phyloP scores from a whole-genome alignment of 2,797 vertebrate genomes.

The Rhincodon typus region DNA sequence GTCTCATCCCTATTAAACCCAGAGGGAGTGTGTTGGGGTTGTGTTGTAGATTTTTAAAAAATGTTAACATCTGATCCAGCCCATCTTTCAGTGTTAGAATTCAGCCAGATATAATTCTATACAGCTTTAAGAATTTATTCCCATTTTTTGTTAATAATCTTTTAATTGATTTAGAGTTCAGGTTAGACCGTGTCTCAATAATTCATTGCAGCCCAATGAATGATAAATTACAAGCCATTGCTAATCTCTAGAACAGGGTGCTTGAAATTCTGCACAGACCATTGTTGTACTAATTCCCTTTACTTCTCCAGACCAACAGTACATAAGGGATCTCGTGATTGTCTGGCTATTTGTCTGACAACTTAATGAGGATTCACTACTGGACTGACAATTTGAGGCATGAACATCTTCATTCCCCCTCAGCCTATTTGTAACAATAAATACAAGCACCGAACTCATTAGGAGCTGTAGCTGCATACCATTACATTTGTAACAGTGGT shows the following conservation, averaged over 20 bases:
- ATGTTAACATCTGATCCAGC: neutral
- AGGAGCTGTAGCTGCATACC: neutral
- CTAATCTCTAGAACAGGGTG: neutral
- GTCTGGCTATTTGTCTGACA: constrained; percentile 8
- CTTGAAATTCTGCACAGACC: neutral
- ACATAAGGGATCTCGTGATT: neutral
- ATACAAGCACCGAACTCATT: neutral
- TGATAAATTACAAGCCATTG: neutral
- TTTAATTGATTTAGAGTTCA: neutral
- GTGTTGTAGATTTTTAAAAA: neutral
- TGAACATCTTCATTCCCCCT: neutral
- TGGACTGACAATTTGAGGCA: neutral
- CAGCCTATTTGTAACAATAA: neutral
- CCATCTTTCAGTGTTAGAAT: neutral
- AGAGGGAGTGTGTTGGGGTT: neutral
- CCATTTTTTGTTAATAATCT: neutral
- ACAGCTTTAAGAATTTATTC: neutral
- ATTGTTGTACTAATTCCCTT: neutral
- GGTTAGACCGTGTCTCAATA: neutral
- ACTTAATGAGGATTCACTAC: neutral
- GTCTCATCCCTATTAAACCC: neutral
- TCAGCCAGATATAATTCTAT: neutral
- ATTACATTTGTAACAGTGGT: neutral
- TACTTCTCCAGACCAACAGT: neutral
- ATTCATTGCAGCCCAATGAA: neutral